These are phyloP conservation scores for Cyclophora albipunctata DNA, from an alignment of 2,888 invertebrate genomes.

Conservation along the genomic window DNA sequence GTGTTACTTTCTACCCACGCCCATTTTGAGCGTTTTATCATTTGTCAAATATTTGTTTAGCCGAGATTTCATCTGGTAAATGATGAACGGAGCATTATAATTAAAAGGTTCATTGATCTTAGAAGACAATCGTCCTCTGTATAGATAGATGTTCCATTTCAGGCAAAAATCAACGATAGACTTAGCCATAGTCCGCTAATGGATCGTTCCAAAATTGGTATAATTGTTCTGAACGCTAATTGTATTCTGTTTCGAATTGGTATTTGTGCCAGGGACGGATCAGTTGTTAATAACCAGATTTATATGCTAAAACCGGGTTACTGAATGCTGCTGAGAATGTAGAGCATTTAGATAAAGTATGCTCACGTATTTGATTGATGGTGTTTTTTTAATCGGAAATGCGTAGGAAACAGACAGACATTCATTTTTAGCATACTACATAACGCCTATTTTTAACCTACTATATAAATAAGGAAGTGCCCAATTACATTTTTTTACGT, in stretches of 20 bases:
- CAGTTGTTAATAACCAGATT: constrained; percentile 41
- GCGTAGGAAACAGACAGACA: too few relatives aligned
- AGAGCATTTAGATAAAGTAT: too few relatives aligned
- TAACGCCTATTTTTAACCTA: too few relatives aligned
- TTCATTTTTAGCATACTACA: too few relatives aligned
- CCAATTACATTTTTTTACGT: too few relatives aligned
- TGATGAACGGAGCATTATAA: constrained; percentile 27
- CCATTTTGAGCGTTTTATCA: constrained; percentile 45
- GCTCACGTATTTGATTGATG: too few relatives aligned
- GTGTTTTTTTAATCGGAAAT: too few relatives aligned
- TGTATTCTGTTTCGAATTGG: constrained; percentile 32
- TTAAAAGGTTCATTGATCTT: constrained; percentile 22
- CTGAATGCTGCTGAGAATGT: too few relatives aligned
- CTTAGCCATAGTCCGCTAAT: constrained; percentile 55
- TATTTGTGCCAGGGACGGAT: constrained; percentile 35
- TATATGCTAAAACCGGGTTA: constrained; percentile 32
- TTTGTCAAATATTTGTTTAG: constrained; percentile 54
- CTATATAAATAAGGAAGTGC: too few relatives aligned
- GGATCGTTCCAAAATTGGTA: constrained; percentile 34
- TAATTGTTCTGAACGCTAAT: constrained; percentile 65
- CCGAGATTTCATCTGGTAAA: constrained; percentile 47
- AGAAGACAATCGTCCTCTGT: constrained; percentile 13
- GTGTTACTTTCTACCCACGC: constrained; percentile 47
- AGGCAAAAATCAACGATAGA: constrained; percentile 14
- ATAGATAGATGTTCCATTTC: constrained; percentile 1